Evolutionary conservation across 2,888 invertebrate species (phyloP), one percentile per base, ranked within the genome.

Genomic region (Rhamnusium bicolor): DNA sequence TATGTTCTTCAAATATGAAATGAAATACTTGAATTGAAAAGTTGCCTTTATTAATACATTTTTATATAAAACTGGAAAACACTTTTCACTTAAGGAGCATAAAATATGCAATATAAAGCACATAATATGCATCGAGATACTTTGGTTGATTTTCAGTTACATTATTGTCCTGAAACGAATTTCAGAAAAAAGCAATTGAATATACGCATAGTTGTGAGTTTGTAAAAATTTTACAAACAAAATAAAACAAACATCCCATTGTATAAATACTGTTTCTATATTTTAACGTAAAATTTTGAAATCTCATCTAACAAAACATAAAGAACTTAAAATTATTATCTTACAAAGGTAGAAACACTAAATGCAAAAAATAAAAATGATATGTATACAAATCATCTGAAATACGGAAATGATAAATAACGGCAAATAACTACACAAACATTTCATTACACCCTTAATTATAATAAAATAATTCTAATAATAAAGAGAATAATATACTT

Each of bases 51-150:
- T 69, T 69, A n/a, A 69, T 69, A 69, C 69, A 69, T 69, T 69
- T 69, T 69, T 62, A 69, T 69, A 69, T 60, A 69, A 69, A 69
- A 69, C 61, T 69, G 69, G 69, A 69, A 69, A 69, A 69, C 69
- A 69, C 69, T 69, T 58, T 47, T 54, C 53, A 62, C 14, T 54
- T 62, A 61, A 62, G 61, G 53, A 16, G 60, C 69, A 62, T 69
- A 61, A 69, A 69, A 62, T 69, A 69, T 69, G 61, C 62, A 69
- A 40, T 47, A 61, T 69, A 69, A 68, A 69, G 69, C 69, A 61
- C 60, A 54, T 69, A 61, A 61, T 51, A 51, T 69, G 61, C 69
- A 69, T 69, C 61, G 21, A 66, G 47, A 60, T 60, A 51, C 19
- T 69, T 69, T 32, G 24, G 61, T 69, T 32, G 56, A 61, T 69